A percentile compares a stretch with the other conserved stretches of the same genome.
phyloP scores from a whole-genome alignment of 1,140 invertebrate genomes.

The Nilaparvata lugens region DNA sequence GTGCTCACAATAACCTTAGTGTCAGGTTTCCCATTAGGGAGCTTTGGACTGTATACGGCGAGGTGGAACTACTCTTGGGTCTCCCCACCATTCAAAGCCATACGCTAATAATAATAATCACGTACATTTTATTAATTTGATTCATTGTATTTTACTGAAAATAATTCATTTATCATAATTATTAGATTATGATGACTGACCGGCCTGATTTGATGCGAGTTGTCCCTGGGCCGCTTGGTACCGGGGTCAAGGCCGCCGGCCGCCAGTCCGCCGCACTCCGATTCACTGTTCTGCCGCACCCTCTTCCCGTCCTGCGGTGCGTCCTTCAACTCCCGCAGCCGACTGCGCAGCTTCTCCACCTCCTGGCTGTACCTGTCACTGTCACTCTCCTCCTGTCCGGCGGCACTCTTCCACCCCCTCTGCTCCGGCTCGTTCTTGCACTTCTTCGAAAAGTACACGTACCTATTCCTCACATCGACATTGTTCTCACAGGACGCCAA shows the following conservation, averaged over 20 bases:
- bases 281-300: neutral
- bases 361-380: neutral
- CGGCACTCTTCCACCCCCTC: neutral
- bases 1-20: no score
- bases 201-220: neutral
- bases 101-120: no score
- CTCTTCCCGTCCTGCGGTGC: neutral
- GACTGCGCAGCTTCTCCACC: neutral
- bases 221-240: neutral
- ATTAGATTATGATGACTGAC: no score
- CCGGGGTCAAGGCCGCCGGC: neutral
- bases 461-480: neutral
- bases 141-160: no score
- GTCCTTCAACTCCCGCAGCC: neutral
- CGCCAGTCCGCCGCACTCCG: neutral
- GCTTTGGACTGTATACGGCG: no score
- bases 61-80: no score
- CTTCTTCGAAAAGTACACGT: neutral
- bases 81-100: no score
- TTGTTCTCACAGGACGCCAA: neutral
- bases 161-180: no score
- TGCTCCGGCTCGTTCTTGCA: neutral
- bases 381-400: neutral
- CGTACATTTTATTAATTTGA: no score
- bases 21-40: no score